Evolutionary conservation across 2,113 vertebrate genomes (phyloP).

Genomic region (Piaya cayana): DNA sequence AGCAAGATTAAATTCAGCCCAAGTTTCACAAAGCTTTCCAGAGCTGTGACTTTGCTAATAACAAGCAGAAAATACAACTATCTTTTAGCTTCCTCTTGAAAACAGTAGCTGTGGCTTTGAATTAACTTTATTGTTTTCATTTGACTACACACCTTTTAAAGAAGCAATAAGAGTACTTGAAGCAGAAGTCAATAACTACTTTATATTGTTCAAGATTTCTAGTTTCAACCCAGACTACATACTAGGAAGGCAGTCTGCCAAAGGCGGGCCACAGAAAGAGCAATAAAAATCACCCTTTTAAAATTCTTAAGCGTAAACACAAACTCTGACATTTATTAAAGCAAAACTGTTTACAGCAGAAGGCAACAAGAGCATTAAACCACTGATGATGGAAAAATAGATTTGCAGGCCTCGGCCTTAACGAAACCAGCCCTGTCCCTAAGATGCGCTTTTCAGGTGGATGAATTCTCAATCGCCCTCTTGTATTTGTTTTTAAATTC

Average conservation of each 20-base stretch:
- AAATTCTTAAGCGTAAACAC: not conserved
- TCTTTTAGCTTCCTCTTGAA: not conserved
- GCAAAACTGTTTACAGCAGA: not conserved
- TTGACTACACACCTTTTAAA: conserved; percentile 5
- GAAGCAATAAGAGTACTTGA: not conserved
- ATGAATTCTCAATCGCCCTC: not conserved
- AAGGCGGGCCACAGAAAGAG: not conserved
- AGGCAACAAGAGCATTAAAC: not conserved
- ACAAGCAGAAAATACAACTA: not conserved
- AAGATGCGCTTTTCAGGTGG: not conserved
- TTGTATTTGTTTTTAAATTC: not conserved
- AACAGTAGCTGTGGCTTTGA: not conserved
- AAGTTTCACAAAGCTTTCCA: not conserved
- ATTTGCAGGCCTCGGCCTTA: not conserved
- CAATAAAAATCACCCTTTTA: not conserved
- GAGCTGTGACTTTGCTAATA: not conserved
- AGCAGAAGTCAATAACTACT: not conserved
- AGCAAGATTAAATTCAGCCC: not conserved
- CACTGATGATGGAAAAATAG: not conserved
- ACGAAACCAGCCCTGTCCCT: not conserved
- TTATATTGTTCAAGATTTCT: not conserved
- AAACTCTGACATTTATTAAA: not conserved
- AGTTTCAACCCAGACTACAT: not conserved
- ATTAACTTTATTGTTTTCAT: not conserved
- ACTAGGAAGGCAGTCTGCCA: not conserved